phyloP scores from a whole-genome alignment of 2,888 invertebrate genomes.

The Chaetogeoica ovagalla region DNA sequence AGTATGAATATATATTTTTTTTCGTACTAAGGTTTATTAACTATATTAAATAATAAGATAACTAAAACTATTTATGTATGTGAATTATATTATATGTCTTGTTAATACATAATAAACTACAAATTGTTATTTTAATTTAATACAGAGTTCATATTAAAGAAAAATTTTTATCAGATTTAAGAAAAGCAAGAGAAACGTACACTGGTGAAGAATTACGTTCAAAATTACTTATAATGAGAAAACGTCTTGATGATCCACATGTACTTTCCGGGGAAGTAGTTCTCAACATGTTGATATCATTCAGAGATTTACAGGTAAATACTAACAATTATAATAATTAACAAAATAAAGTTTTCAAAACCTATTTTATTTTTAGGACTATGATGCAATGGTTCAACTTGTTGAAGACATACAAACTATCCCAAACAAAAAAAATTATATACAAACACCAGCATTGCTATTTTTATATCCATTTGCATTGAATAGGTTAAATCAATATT shows the following conservation, averaged over 20 bases:
- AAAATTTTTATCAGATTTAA: conserved; percentile 90
- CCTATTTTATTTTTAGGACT: conserved; percentile 66
- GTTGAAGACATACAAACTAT: conserved; percentile 91
- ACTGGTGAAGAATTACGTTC: conserved; percentile 79
- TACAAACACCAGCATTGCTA: conserved; percentile 86
- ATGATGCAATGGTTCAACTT: conserved; percentile 95
- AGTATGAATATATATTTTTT: conserved; percentile 61
- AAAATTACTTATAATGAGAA: conserved; percentile 85
- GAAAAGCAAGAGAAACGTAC: conserved; percentile 86
- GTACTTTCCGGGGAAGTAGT: conserved; percentile 95
- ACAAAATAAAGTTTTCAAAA: neutral
- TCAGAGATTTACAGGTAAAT: conserved; percentile 77
- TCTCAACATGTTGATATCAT: conserved; percentile 88
- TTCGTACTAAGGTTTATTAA: neutral
- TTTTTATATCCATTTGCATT: conserved; percentile 96
- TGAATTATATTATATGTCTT: neutral
- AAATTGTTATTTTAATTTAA: conserved; percentile 31
- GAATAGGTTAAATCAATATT: conserved; percentile 66
- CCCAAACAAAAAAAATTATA: conserved; percentile 83
- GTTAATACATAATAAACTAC: conserved; percentile 1
- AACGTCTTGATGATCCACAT: conserved; percentile 93
- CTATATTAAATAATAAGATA: neutral
- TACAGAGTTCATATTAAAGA: conserved; percentile 79
- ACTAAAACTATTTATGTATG: neutral
- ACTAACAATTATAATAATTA: neutral